Evolutionary conservation across 2,888 invertebrate genomes (phyloP), one percentile per base, ranked within the genome.

Genomic region (Prosopocoilus inquinatus): DNA sequence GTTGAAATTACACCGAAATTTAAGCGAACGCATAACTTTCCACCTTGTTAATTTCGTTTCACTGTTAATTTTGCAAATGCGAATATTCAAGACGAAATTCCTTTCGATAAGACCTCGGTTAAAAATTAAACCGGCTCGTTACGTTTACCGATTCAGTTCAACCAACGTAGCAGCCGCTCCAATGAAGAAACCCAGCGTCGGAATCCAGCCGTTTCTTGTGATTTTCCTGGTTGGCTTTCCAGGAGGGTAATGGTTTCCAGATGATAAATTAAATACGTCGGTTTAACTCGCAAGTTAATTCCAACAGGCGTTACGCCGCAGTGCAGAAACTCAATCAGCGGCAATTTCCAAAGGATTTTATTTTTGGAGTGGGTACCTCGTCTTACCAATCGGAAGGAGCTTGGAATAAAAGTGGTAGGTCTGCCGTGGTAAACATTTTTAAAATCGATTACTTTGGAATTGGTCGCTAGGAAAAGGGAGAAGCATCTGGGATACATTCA

Each of bases 401-500:
- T 9, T 41, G 41, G 41, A 15, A 41, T 16, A 11, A 2, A 41
- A 11, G 16, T 11, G 41, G 41, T 41, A 41, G 4, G 9, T 9
- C 38, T 12, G 38, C 9, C 4, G 11, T n/a, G n/a, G n/a, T n/a
- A n/a, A n/a, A n/a, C n/a, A n/a, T n/a, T n/a, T 12, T 12, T 38
- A 38, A 38, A 38, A 1, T 12, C 7, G 1, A 38, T 11, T 5
- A 38, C 9, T 7, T 41, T 34, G 43, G 20, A 28, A 28, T 28
- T 28, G 4, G 20, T 28, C 20, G 3, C 7, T 63, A 85, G 86
- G 82, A 5, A 86, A 85, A 76, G 81, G 83, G 1, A 82, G 82
- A 64, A 85, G 81, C 66, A 83, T 87, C 16, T 89, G 88, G 89
- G 89, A 90, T 70, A 78, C 77, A 8, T 84, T 85, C 64, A 82